Percentiles rank a stretch among this genome's conserved stretches.
These are phyloP conservation scores for Diadema setosum DNA, from an alignment of 35 echinoderm and acorn worm genomes.

Conservation along the genomic window DNA sequence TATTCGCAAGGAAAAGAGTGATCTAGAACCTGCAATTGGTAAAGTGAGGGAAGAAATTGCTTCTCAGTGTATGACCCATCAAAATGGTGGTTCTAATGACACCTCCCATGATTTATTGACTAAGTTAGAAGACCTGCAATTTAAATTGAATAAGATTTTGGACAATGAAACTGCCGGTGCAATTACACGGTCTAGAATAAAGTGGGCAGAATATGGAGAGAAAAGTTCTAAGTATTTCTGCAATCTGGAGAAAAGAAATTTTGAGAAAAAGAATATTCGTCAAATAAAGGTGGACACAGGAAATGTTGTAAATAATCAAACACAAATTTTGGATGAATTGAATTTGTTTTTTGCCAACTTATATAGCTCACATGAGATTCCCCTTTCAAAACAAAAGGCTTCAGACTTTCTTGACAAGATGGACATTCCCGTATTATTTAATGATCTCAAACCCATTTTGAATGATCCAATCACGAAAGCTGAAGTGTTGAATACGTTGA, in stretches of 20 bases:
- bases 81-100: neutral
- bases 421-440: neutral
- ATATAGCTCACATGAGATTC: neutral
- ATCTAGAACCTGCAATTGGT: neutral
- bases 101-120: neutral
- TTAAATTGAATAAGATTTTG: neutral
- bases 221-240: constrained; percentile 9
- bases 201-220: neutral
- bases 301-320: neutral
- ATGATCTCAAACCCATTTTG: neutral
- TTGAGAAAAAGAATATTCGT: constrained; percentile 12
- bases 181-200: neutral
- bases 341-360: neutral
- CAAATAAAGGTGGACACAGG: neutral
- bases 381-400: neutral
- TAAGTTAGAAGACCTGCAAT: neutral
- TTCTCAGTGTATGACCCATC: neutral
- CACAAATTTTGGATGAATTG: neutral
- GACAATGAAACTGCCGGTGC: neutral
- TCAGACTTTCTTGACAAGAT: neutral
- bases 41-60: neutral
- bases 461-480: neutral
- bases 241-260: neutral
- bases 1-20: neutral
- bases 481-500: neutral